These are phyloP conservation scores for Seriola dumerili DNA, from an alignment of 2,113 vertebrate genomes.

Conservation along the genomic window DNA sequence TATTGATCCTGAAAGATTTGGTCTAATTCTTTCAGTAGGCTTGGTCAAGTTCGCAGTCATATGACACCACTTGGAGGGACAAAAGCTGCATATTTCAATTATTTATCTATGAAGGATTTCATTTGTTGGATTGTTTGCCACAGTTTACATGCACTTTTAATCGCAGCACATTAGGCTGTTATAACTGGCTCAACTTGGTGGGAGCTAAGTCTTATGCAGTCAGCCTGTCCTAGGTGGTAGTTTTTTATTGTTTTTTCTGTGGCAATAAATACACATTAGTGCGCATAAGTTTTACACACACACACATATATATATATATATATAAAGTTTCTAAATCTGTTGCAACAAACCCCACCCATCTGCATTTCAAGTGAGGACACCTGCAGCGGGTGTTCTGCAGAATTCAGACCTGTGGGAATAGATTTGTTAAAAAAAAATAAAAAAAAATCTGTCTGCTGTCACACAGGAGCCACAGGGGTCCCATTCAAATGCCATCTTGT, in stretches of 20 bases:
- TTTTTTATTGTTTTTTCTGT: background rate
- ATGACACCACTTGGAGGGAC: background rate
- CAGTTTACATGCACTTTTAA: too few relatives aligned
- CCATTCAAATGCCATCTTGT: slow-evolving; percentile 33
- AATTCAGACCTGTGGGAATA: slow-evolving; percentile 29
- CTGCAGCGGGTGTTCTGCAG: slow-evolving; percentile 14
- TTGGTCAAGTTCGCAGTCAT: background rate
- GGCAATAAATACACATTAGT: too few relatives aligned
- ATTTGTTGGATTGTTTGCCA: background rate
- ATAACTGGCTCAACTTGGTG: too few relatives aligned
- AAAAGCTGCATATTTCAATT: background rate
- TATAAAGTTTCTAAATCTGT: background rate
- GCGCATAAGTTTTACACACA: too few relatives aligned
- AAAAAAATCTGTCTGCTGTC: background rate
- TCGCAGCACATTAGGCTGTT: background rate
- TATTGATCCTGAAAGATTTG: too few relatives aligned
- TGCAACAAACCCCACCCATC: background rate
- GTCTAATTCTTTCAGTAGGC: too few relatives aligned
- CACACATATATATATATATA: too few relatives aligned
- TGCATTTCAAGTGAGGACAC: slow-evolving; percentile 3
- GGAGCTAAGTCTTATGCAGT: background rate
- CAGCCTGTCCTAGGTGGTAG: background rate
- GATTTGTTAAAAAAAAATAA: background rate
- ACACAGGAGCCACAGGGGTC: slow-evolving; percentile 44
- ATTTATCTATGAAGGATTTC: background rate